Base-by-base conservation (phyloP, 2,797 vertebrate species). In the Pampus argenteus region DNA sequence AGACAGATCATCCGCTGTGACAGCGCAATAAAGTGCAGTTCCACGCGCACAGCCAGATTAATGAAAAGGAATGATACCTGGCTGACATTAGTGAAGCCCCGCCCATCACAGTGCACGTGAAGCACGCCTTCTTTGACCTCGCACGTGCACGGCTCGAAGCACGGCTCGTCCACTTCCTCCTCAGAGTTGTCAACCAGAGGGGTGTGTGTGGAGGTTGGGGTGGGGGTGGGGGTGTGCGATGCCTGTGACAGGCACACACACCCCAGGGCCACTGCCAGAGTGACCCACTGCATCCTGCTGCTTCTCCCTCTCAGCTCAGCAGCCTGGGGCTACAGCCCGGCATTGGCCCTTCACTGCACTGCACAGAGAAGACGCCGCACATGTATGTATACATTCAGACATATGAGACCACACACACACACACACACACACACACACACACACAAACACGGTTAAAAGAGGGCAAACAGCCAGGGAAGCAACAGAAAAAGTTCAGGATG, bases 101-200 rank as follows among this genome's bases (percentile, higher is more conserved):
- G 96, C 89, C 96, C 96, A 83, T 99, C 97, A 81, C 98, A 99
- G 95, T 98, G 96, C 94, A 99, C 96, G 63, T 99, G 98, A 87
- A 99, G 95, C 91, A 98, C 95, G 68, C 97, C 97, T 93, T 99
- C 98, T 91, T 98, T 96, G 95, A 98, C 97, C 93, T 97, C 96
- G 87, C 97, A 98, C 83, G 96, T 95, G 94, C 98, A 99, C 84
- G 98, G 95, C 93, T 97, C 93, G 15, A 95, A 95, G 88, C 94
- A 95, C 31, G 94, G 93, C 87, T 95, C 94, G 4, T 94, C 94
- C 78, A 94, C 93, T 80, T 95, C 94, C 83, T 95, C 94, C 82
- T 94, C 93, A 0, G 93, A 94, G 85, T 90, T 92, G 79, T 95
- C 94, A 81, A 95, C 92, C 18, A 95, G 86, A 81, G 94, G 94